These are phyloP conservation scores for Lamprologus ornatipinnis DNA, from an alignment of 2,113 vertebrate species.

Conservation along the genomic window DNA sequence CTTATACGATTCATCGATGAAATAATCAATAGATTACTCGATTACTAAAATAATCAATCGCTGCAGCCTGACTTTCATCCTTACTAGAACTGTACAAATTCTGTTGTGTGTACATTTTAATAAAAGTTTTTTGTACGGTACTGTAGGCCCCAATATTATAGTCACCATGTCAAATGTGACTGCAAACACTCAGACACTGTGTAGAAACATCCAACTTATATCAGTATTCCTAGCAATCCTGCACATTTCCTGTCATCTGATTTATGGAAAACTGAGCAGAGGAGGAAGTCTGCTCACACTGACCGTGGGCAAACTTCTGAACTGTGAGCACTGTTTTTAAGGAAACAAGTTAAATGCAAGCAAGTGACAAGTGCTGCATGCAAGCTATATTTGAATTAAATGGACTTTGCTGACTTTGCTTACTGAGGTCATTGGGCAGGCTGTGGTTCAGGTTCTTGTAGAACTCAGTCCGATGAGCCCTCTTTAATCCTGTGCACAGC, in stretches of 20 bases:
- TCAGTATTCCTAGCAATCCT: neutral
- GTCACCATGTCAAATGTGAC: neutral
- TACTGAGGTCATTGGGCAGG: conserved; percentile 94
- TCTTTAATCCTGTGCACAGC: conserved; percentile 94
- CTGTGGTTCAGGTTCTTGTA: conserved; percentile 97
- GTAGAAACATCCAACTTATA: neutral
- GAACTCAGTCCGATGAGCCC: conserved; percentile 95
- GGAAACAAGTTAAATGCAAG: neutral
- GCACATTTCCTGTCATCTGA: neutral
- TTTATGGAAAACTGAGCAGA: neutral
- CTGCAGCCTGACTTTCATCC: neutral
- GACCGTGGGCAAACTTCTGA: neutral
- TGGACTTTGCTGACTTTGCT: conserved; percentile 65
- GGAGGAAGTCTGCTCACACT: neutral
- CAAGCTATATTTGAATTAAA: neutral
- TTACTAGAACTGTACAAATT: neutral
- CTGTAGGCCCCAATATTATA: neutral
- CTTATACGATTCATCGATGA: neutral
- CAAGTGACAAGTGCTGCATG: neutral
- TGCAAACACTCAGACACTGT: neutral
- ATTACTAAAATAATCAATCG: neutral
- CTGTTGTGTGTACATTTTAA: neutral
- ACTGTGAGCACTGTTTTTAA: neutral
- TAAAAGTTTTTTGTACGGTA: neutral
- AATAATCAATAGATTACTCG: neutral